Conservation (phyloP, 2,113 vertebrate species). For the Rousettus leschenaultii region DNA sequence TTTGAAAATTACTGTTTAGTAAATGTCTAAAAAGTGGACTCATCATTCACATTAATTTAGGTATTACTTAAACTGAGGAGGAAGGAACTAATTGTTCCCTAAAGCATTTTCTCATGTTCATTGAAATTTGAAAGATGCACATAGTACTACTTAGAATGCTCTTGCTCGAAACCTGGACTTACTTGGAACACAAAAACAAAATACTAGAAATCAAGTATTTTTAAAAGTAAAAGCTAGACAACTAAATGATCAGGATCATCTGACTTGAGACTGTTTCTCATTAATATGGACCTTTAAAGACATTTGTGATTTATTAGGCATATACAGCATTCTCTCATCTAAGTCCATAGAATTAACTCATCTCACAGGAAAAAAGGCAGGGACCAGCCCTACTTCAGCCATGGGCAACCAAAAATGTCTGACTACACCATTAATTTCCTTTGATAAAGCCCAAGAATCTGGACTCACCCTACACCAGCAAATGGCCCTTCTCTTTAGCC, state of each 20-base stretch:
- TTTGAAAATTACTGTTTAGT: not conserved
- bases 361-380: not conserved
- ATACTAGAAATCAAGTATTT: conserved; percentile 14
- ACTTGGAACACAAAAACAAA: not conserved
- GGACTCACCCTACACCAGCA: not conserved
- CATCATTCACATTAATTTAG: not conserved
- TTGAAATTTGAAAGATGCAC: not conserved
- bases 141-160: not conserved
- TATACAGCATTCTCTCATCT: not conserved
- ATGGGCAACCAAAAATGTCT: not conserved
- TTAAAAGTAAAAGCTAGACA: conserved; percentile 3
- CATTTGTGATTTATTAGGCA: not conserved
- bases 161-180: not conserved
- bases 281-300: not conserved
- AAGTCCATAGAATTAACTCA: not conserved
- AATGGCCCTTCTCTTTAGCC: not conserved
- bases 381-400: not conserved
- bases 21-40: not conserved
- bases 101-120: not conserved
- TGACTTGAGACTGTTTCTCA: not conserved
- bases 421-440: not conserved
- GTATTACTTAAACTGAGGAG: not conserved
- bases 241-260: not conserved
- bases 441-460: not conserved
- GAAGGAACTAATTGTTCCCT: not conserved